A percentile compares a stretch with the other conserved stretches of the same genome.
Conservation (phyloP, 2,888 invertebrate species). For the Epistrophella euchroma region DNA sequence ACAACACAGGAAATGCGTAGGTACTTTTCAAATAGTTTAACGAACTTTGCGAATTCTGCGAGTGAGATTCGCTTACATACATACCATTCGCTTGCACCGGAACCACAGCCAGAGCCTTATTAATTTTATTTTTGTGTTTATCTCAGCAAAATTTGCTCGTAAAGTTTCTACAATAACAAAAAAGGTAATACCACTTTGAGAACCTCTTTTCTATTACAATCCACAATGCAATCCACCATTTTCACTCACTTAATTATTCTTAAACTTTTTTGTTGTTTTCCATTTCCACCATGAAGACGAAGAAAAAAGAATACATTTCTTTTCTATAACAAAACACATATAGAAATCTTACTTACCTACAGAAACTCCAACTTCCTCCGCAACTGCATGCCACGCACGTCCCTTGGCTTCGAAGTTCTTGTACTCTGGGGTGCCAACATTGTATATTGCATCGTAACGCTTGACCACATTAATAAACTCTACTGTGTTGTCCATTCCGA, state of each 20-base stretch:
- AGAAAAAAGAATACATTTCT: not conserved
- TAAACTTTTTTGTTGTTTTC: conserved; percentile 27
- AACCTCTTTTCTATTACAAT: conserved; percentile 28
- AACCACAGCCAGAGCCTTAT: too few species aligned
- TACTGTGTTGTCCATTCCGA: conserved; percentile 80
- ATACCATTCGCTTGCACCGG: too few species aligned
- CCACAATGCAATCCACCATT: conserved; percentile 25
- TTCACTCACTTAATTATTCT: conserved; percentile 10
- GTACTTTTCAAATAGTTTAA: too few species aligned
- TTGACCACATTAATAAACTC: conserved; percentile 83
- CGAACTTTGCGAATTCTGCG: too few species aligned
- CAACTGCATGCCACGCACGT: conserved; percentile 83
- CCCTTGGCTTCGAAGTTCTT: conserved; percentile 83
- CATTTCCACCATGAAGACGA: not conserved
- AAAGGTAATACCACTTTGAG: conserved; percentile 8
- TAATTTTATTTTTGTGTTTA: not conserved
- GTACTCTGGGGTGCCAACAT: conserved; percentile 83
- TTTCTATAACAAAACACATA: conserved; percentile 6
- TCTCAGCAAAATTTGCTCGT: conserved; percentile 14
- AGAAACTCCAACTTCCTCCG: conserved; percentile 83
- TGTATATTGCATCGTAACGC: conserved; percentile 83
- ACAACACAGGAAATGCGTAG: too few species aligned
- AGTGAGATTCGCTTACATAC: too few species aligned
- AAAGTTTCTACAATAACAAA: conserved; percentile 13
- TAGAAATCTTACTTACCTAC: conserved; percentile 80